A percentile compares a stretch with the other conserved stretches of the same genome.
Evolutionary conservation across 2,797 vertebrate species (phyloP).

Genomic region (Pempheris klunzingeri): DNA sequence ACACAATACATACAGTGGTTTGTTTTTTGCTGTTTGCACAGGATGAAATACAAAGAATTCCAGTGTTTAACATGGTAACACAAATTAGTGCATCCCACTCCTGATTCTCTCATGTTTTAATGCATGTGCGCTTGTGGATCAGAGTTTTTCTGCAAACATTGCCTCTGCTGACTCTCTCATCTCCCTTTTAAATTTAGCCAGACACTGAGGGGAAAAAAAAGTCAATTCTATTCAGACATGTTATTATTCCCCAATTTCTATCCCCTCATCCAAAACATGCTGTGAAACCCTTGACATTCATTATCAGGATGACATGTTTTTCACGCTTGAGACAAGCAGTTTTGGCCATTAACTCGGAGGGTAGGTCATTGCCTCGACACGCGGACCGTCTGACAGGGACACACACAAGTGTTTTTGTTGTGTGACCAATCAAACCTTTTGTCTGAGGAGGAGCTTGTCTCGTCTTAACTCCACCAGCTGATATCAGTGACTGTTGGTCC

Average conservation of each 20-base stretch:
- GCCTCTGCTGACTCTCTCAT: slow-evolving; percentile 33
- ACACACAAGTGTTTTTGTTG: slow-evolving; percentile 62
- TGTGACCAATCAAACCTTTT: slow-evolving; percentile 69
- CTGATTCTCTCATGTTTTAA: slow-evolving; percentile 31
- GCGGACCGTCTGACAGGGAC: slow-evolving; percentile 61
- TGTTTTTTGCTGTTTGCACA: background rate
- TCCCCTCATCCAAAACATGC: slow-evolving; percentile 67
- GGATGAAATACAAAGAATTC: background rate
- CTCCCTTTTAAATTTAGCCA: slow-evolving; percentile 61
- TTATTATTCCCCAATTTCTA: slow-evolving; percentile 74
- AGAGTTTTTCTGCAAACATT: slow-evolving; percentile 9
- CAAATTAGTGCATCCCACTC: background rate
- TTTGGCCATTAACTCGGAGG: slow-evolving; percentile 76
- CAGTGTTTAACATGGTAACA: background rate
- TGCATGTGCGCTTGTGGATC: slow-evolving; percentile 14
- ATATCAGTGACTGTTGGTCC: slow-evolving; percentile 27
- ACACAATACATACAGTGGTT: background rate
- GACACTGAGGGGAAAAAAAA: slow-evolving; percentile 31
- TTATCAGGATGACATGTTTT: slow-evolving; percentile 81
- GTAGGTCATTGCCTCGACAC: slow-evolving; percentile 60
- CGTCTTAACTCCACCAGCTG: slow-evolving; percentile 32
- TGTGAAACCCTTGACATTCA: slow-evolving; percentile 73
- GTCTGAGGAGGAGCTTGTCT: slow-evolving; percentile 54
- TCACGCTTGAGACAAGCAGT: slow-evolving; percentile 72
- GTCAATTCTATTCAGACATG: slow-evolving; percentile 57